A percentile compares a stretch with the other conserved stretches of the same genome.
These are phyloP conservation scores for Pterobdella sp. DNA, from an alignment of 2,888 invertebrate species.

Conservation along the genomic window DNA sequence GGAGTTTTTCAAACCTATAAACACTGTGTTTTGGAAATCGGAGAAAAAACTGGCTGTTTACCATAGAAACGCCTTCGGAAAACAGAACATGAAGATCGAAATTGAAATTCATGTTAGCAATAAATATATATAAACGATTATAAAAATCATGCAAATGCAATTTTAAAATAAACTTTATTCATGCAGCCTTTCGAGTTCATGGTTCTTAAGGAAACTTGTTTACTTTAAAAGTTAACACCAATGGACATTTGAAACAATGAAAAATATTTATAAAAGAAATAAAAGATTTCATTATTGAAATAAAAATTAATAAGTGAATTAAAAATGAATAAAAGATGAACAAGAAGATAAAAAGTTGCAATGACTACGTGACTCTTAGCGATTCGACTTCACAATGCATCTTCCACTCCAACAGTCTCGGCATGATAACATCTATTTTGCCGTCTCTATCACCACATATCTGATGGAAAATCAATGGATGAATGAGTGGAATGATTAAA, in stretches of 20 bases:
- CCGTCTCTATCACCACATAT: slow-evolving; percentile 5
- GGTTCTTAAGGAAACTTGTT: no score
- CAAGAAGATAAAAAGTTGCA: not conserved
- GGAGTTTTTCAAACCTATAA: not conserved
- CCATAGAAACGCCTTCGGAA: slow-evolving; percentile 10
- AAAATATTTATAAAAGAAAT: no score
- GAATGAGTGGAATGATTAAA: not conserved
- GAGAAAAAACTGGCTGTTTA: not conserved
- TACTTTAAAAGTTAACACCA: no score
- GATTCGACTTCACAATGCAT: slow-evolving; percentile 10
- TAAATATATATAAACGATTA: no score
- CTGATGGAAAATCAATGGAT: not conserved
- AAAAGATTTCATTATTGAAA: no score
- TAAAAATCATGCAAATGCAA: no score
- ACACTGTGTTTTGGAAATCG: not conserved
- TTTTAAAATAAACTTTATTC: no score
- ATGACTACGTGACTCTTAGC: not conserved
- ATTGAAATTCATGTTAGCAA: not conserved
- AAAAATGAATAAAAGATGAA: no score
- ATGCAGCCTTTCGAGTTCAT: no score
- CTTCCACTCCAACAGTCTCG: slow-evolving; percentile 5
- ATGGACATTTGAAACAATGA: no score
- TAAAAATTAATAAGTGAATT: no score
- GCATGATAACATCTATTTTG: not conserved
- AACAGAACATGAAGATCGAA: not conserved